phyloP scores from a whole-genome alignment of 2,888 invertebrate species.

The Meta bourneti region DNA sequence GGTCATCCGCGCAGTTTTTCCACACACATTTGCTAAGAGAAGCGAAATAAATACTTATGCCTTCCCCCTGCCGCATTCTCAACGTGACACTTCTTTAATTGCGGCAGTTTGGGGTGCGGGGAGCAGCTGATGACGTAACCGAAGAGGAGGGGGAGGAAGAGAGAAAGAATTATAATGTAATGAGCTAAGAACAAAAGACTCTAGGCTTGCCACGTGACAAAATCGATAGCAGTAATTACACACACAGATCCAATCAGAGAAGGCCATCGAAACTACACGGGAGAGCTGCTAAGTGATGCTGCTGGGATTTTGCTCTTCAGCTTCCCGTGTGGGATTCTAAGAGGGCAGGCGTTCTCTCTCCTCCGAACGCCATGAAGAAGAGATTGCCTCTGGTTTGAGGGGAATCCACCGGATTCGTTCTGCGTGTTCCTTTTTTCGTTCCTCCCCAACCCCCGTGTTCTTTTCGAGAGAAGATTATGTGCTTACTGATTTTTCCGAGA shows the following conservation, averaged over 20 bases:
- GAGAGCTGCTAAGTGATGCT: conserved; percentile 75
- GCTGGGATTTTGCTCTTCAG: conserved; percentile 76
- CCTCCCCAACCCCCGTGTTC: neutral
- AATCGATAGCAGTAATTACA: conserved; percentile 77
- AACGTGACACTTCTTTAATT: conserved; percentile 76
- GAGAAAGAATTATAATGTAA: conserved; percentile 77
- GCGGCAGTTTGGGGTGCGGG: conserved; percentile 70
- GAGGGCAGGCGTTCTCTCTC: conserved; percentile 62
- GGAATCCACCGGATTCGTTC: conserved; percentile 1
- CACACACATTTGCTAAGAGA: conserved; percentile 13
- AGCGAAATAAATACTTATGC: conserved; percentile 58
- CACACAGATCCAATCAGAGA: conserved; percentile 76
- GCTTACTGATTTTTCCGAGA: conserved; percentile 58
- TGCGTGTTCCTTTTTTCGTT: conserved; percentile 17
- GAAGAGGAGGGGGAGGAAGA: conserved; percentile 18
- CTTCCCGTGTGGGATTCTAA: conserved; percentile 75
- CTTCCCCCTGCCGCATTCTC: conserved; percentile 37
- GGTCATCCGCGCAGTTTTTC: conserved; percentile 69
- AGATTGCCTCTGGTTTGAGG: neutral
- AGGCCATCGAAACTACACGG: conserved; percentile 75
- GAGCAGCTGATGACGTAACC: conserved; percentile 69
- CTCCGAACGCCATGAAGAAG: neutral
- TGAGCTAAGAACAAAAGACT: conserved; percentile 76
- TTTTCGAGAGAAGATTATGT: conserved; percentile 62
- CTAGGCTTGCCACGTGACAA: conserved; percentile 76